Evolutionary conservation across 2,113 vertebrate species (phyloP), one percentile per base, ranked within the genome.

Genomic region (Cryptoleucopteryx plumbea): DNA sequence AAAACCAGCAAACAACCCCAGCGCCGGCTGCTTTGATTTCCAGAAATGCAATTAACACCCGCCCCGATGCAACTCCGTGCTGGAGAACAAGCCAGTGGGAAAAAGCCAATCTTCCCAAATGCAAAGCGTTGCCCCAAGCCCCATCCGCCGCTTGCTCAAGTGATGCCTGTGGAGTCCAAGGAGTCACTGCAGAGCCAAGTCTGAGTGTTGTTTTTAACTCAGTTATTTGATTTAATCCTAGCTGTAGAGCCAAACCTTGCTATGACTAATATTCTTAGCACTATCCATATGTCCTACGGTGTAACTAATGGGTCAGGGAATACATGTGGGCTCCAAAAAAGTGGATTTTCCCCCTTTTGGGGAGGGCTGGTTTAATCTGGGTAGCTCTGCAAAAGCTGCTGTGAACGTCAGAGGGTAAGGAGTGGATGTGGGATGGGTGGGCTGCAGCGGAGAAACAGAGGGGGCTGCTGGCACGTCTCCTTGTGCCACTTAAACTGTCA

Each of bases 1-100:
- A 48, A 85, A 85, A 14, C 10, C 83, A 67, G 29, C 27, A 7
- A 38, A 43, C n/a, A 62, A 32, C 62, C 79, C 53, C 43, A 10
- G 70, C 26, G 10, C 38, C 0, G 5, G 26, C 74, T 17, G 72
- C 93, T 95, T 93, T 94, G 95, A 93, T 95, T 94, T 93, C 71
- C 78, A 90, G 78, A 70, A 79, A 93, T 16, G 58, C 85, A 94
- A 93, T 96, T 96, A 95, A 56, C 94, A 91, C 84, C 62, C 3
- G 0, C 25, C 25, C 31, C 0, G 2, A 13, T 43, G 27, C 59
- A 62, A 29, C 36, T 90, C 74, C 0, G 1, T 5, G 34, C 31
- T 2, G 3, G 68, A 47, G 61, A 67, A 72, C 0, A 7, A 88
- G 71, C 25, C 87, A 87, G 82, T 20, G 1, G 93, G 82, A 63